phyloP scores from a whole-genome alignment of 2,888 invertebrate genomes.

The Mythimna loreyi region DNA sequence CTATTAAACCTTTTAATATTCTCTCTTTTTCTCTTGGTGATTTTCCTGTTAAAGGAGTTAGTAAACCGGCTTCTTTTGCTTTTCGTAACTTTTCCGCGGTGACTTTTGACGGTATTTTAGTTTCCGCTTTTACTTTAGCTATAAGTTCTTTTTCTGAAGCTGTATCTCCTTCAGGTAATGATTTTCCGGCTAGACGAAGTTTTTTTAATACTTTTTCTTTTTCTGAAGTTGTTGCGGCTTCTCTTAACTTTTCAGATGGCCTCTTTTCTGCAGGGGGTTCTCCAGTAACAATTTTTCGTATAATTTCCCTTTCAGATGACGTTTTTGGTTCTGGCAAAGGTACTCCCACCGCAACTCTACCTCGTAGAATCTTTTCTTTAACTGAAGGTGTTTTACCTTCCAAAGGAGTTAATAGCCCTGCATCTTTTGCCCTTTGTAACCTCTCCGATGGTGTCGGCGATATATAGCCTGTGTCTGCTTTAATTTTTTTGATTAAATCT shows the following conservation, averaged over 20 bases:
- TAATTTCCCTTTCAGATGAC: conserved; percentile 60
- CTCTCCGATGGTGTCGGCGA: conserved; percentile 64
- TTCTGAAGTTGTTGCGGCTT: conserved; percentile 61
- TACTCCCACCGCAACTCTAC: conserved; percentile 38
- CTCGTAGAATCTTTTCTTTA: conserved; percentile 64
- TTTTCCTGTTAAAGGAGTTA: conserved; percentile 67
- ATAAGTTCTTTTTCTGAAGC: conserved; percentile 52
- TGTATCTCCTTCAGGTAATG: conserved; percentile 9
- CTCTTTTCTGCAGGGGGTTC: conserved; percentile 14
- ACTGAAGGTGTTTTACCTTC: conserved; percentile 61
- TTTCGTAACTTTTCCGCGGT: conserved; percentile 39
- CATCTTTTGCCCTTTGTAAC: conserved; percentile 56
- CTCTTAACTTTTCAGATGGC: conserved; percentile 61
- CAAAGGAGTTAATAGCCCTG: conserved; percentile 61
- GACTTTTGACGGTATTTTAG: conserved; percentile 29
- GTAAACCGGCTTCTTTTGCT: conserved; percentile 39
- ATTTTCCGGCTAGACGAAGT: conserved; percentile 5
- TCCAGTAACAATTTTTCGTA: conserved; percentile 27
- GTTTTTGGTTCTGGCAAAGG: conserved; percentile 62
- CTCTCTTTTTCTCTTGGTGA: conserved; percentile 64
- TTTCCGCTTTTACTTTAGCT: conserved; percentile 46
- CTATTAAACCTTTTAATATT: conserved; percentile 55
- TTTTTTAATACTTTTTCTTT: conserved; percentile 7
- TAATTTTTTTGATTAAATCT: conserved; percentile 50
- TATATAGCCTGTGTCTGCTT: conserved; percentile 60